Evolutionary conservation across 1,140 invertebrate genomes (phyloP).

Genomic region (Pygmarrhopalites habei): DNA sequence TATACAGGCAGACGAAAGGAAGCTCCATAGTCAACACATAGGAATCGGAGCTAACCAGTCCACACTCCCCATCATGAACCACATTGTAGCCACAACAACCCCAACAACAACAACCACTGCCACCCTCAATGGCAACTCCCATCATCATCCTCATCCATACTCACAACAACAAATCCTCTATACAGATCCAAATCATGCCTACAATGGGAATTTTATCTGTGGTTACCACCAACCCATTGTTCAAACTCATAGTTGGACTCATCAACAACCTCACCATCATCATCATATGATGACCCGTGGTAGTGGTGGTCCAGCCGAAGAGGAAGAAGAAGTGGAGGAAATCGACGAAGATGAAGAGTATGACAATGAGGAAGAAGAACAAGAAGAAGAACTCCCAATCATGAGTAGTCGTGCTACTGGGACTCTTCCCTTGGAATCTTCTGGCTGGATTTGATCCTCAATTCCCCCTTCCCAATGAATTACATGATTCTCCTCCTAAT

Average conservation of each 20-base stretch:
- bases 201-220: background rate
- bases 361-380: constrained; percentile 2
- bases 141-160: background rate
- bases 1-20: background rate
- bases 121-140: background rate
- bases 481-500: too few relatives aligned
- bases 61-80: background rate
- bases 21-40: constrained; percentile 6
- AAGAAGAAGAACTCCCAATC: constrained; percentile 7
- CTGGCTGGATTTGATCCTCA: constrained; percentile 26
- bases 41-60: constrained; percentile 6
- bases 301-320: background rate
- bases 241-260: background rate
- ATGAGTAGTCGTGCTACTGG: background rate
- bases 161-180: background rate
- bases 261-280: background rate
- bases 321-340: background rate
- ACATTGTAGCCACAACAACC: background rate
- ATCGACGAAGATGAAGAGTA: background rate
- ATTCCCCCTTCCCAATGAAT: too few relatives aligned
- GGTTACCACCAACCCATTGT: background rate
- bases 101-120: background rate
- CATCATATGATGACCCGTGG: background rate
- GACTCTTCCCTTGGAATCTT: constrained; percentile 13
- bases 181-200: background rate